phyloP scores from a whole-genome alignment of 2,888 invertebrate species.

The Thecophora atra region DNA sequence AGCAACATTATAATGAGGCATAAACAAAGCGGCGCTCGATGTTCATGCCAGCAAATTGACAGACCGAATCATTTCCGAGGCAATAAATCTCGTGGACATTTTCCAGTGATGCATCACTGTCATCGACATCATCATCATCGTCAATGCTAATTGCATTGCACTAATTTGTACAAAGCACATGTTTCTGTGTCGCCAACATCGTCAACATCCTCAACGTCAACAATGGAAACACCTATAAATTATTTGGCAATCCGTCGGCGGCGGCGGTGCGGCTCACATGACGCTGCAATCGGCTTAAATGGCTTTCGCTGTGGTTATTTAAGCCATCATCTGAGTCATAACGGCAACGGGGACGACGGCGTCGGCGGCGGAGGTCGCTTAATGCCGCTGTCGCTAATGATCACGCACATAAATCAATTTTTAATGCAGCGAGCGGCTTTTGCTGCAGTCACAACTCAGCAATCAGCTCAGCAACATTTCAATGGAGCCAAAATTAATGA shows the following conservation, averaged over 20 bases:
- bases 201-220: slow-evolving; percentile 4
- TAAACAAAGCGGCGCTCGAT: neutral
- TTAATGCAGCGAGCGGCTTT: slow-evolving; percentile 36
- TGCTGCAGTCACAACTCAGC: slow-evolving; percentile 24
- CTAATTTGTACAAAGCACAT: slow-evolving; percentile 25
- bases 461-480: slow-evolving; percentile 30
- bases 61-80: neutral
- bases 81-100: slow-evolving; percentile 1
- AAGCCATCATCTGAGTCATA: neutral
- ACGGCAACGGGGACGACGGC: neutral
- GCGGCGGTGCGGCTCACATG: neutral
- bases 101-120: neutral
- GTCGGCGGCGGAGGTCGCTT: neutral
- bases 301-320: slow-evolving; percentile 18
- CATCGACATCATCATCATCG: neutral
- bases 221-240: slow-evolving; percentile 25
- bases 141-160: slow-evolving; percentile 2
- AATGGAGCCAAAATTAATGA: slow-evolving; percentile 32
- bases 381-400: slow-evolving; percentile 16
- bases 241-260: slow-evolving; percentile 22
- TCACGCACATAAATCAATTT: slow-evolving; percentile 42
- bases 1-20: too few species aligned
- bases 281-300: slow-evolving; percentile 27
- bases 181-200: slow-evolving; percentile 3
- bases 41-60: neutral